These are phyloP conservation scores for Lepidocyrtoides sp. DNA, from an alignment of 2,888 invertebrate species.

Conservation along the genomic window DNA sequence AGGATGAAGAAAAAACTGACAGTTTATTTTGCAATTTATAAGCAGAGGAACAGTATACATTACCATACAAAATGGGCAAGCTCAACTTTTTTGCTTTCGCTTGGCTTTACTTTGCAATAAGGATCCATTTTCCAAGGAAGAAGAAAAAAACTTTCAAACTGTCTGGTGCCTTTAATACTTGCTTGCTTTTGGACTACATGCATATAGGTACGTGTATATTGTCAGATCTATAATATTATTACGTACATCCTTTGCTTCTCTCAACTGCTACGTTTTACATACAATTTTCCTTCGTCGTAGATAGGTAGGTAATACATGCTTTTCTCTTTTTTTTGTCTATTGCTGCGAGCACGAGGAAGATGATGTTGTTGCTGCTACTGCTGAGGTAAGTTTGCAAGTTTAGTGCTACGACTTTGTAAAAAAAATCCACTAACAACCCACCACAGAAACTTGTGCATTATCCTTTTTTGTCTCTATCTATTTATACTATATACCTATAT, in stretches of 20 bases:
- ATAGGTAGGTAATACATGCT: slow-evolving; percentile 12
- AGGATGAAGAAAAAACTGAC: slow-evolving; percentile 77
- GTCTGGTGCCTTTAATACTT: slow-evolving; percentile 22
- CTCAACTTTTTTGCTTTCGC: slow-evolving; percentile 70
- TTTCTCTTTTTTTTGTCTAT: background rate
- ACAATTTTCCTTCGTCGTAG: slow-evolving; percentile 13
- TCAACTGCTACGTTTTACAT: background rate
- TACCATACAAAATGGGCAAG: slow-evolving; percentile 76
- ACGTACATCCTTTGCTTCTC: background rate
- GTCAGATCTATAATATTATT: background rate
- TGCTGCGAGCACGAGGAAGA: background rate
- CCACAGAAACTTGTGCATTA: slow-evolving; percentile 28
- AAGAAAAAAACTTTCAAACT: slow-evolving; percentile 72
- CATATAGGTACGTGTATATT: background rate
- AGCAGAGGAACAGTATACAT: slow-evolving; percentile 77
- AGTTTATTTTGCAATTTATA: slow-evolving; percentile 80
- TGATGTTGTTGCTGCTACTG: slow-evolving; percentile 2
- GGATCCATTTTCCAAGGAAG: slow-evolving; percentile 62
- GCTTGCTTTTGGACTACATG: background rate
- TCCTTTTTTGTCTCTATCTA: background rate
- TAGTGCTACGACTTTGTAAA: slow-evolving; percentile 1
- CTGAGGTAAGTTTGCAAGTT: slow-evolving; percentile 56
- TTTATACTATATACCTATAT: slow-evolving; percentile 5
- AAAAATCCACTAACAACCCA: slow-evolving; percentile 1
- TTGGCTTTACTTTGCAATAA: slow-evolving; percentile 64